phyloP scores from a whole-genome alignment of 2,113 vertebrate genomes.

The Dunckerocampus dactyliophorus region DNA sequence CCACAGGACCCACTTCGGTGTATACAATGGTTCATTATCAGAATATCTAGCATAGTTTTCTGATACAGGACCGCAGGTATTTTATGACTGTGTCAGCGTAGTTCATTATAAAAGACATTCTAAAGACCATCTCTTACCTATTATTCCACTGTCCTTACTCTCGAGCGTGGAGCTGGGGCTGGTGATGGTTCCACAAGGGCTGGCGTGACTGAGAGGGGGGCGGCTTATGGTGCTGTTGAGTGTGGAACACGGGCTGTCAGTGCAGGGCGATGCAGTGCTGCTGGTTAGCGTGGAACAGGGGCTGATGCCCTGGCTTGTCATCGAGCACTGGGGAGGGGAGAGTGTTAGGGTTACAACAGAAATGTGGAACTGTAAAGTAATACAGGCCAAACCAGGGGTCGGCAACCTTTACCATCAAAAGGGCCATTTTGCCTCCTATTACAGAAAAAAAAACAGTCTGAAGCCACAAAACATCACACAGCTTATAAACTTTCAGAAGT shows the following conservation, averaged over 20 bases:
- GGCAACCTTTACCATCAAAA: no score
- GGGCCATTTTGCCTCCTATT: no score
- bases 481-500: no score
- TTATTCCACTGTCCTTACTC: conserved; percentile 99
- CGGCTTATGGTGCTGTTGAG: conserved; percentile 85
- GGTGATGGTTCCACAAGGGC: conserved; percentile 91
- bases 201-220: conserved; percentile 75
- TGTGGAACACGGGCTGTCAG: conserved; percentile 95
- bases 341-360: neutral
- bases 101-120: neutral
- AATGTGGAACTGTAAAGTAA: conserved; percentile 1
- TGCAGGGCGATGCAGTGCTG: conserved; percentile 91
- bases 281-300: conserved; percentile 95
- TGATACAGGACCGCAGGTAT: conserved; percentile 5
- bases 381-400: no score
- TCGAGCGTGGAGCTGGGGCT: conserved; percentile 97
- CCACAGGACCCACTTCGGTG: neutral
- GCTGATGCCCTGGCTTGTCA: conserved; percentile 82
- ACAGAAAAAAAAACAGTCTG: no score
- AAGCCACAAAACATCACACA: no score
- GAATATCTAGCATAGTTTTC: conserved; percentile 10
- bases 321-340: conserved; percentile 70
- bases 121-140: conserved; percentile 76
- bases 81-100: conserved; percentile 1
- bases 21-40: conserved; percentile 3